phyloP scores from a whole-genome alignment of 2,113 vertebrate species.

The Tragelaphus scriptus region DNA sequence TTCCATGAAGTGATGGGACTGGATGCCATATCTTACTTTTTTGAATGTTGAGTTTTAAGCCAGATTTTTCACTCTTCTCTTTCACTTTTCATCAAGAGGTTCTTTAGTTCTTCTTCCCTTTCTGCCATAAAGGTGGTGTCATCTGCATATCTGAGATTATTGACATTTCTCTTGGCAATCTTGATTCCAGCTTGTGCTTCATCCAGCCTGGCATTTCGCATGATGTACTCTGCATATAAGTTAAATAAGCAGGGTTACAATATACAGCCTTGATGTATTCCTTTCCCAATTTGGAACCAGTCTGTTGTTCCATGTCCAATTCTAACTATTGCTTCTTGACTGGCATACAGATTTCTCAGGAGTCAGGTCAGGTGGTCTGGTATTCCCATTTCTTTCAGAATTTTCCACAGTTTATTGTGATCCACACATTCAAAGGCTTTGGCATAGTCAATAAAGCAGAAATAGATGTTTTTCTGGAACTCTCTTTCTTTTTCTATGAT shows the following conservation, averaged over 20 bases:
- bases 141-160: neutral
- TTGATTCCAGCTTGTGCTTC: neutral
- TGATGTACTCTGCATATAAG: neutral
- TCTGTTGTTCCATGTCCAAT: neutral
- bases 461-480: neutral
- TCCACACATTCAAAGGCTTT: fast-evolving
- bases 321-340: neutral
- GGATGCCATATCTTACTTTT: neutral
- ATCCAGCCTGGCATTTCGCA: fast-evolving
- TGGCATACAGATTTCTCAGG: neutral
- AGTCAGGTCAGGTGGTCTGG: neutral
- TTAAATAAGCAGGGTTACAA: neutral
- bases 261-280: neutral
- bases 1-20: neutral
- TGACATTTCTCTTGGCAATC: neutral
- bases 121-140: neutral
- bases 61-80: neutral
- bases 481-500: neutral
- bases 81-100: neutral
- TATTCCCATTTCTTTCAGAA: neutral
- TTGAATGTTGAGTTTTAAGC: neutral
- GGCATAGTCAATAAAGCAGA: neutral
- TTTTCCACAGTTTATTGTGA: neutral
- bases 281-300: neutral
- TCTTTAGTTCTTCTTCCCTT: neutral